Conservation (phyloP, 2,113 vertebrate genomes). For the Siphamia tubifer region DNA sequence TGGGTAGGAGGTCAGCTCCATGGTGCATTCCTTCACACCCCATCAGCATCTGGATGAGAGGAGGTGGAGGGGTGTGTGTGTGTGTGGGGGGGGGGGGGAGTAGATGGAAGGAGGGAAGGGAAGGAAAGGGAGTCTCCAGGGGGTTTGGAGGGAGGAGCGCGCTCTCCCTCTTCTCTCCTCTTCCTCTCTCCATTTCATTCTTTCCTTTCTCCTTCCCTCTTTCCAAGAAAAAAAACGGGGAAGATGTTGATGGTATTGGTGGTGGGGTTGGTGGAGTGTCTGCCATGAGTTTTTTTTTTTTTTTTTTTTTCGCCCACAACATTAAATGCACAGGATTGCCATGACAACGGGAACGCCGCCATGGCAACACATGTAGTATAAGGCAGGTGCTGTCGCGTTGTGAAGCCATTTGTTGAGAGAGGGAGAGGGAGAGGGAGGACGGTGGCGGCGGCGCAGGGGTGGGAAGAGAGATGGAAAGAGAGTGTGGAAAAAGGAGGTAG, state of each 20-base stretch:
- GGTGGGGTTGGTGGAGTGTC: neutral
- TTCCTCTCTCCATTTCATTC: neutral
- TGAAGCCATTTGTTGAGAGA: conserved; percentile 82
- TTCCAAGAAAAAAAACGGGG: conserved; percentile 2
- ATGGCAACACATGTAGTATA: conserved; percentile 76
- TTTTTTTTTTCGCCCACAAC: conserved; percentile 15
- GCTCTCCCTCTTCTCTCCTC: neutral
- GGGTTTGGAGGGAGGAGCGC: conserved; percentile 57
- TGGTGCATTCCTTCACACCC: conserved; percentile 85
- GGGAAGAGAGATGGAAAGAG: conserved; percentile 11
- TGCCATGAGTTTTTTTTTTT: neutral
- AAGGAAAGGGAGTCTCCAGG: conserved; percentile 73
- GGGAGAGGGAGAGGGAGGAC: neutral
- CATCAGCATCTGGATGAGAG: conserved; percentile 81
- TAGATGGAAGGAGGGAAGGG: conserved; percentile 31
- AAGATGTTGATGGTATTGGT: neutral
- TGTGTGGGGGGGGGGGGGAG: neutral
- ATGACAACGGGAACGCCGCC: conserved; percentile 73
- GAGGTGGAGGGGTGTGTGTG: conserved; percentile 28
- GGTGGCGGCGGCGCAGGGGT: neutral
- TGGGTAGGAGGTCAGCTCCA: conserved; percentile 68
- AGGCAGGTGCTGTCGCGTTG: conserved; percentile 84
- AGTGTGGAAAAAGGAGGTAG: neutral
- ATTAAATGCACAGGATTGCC: conserved; percentile 71
- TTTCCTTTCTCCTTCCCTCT: neutral